These are phyloP conservation scores for Diadema setosum DNA, from an alignment of 35 echinoderm and acorn worm species.

Conservation along the genomic window DNA sequence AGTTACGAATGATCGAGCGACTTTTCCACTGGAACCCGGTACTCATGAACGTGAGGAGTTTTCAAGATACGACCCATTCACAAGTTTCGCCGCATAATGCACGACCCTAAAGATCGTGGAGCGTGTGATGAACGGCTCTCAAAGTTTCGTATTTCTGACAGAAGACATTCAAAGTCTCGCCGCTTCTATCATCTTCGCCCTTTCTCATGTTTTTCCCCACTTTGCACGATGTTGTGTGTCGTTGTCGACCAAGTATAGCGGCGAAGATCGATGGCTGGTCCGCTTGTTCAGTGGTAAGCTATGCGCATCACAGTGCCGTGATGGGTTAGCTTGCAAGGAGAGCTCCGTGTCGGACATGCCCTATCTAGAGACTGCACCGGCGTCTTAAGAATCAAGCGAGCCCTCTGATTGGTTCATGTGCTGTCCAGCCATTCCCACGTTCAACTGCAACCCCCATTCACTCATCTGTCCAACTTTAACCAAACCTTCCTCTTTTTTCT, in stretches of 20 bases:
- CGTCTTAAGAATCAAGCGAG: not conserved
- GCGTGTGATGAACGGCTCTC: not conserved
- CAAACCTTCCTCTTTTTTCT: no score
- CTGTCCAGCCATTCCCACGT: not conserved
- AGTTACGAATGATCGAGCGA: not conserved
- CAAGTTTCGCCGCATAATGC: not conserved
- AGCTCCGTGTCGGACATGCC: slow-evolving; percentile 5
- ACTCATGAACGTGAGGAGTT: not conserved
- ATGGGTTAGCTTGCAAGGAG: not conserved
- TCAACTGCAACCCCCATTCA: not conserved
- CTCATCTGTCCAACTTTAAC: not conserved
- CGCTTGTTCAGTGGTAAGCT: not conserved
- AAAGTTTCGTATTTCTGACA: not conserved
- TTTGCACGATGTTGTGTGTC: not conserved
- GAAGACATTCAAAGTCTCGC: not conserved
- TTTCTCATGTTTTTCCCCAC: not conserved
- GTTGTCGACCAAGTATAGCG: not conserved
- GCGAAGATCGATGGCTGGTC: not conserved
- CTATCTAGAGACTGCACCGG: not conserved
- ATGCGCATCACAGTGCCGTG: not conserved
- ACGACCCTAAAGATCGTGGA: not conserved
- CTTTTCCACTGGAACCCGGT: not conserved
- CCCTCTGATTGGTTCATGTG: slow-evolving; percentile 4
- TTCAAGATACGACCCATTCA: not conserved
- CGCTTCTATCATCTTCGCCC: no score